Base-by-base conservation (phyloP, 1,140 invertebrate species). In the Megalopta genalis region DNA sequence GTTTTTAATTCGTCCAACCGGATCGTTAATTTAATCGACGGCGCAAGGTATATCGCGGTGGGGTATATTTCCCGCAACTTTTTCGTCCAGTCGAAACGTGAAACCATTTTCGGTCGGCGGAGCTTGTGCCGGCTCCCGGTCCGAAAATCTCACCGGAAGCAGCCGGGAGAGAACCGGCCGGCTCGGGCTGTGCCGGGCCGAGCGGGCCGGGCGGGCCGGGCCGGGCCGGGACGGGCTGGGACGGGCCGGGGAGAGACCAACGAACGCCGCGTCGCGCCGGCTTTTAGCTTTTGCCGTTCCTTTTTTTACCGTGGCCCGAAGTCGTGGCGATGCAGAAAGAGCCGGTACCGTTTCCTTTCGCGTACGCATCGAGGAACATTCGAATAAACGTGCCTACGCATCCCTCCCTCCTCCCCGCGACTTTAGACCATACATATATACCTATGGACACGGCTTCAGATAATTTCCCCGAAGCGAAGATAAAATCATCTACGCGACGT, bases 361-460 rank as follows among this genome's bases (percentile, higher is more conserved):
- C 70, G 70, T 66, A 59, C 63, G 62, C 71, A 74, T 63, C 59
- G 42, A 18, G 52, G 37, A 52, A 54, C 77, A 62, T 65, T 74
- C 77, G 77, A 66, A 79, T 79, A 66, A 74, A 74, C 77, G 77
- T 79, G 63, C 62, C 63, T 67, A 74, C 70, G 77, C 77, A 25
- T 73, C 37, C 62, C 54, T 62, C 60, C 68, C 54, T 18, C 25
- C 16, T 4, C 21, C 14, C 6, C 4, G 4, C 60, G 6, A 18
- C 32, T 7, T n/a, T 21, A 32, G 32, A 32, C 4, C 32, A 32
- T 4, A 32, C 32, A 4, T n/a, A n/a, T n/a, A 32, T 32, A 32
- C 32, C 32, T 32, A 4, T 32, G 4, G 32, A 32, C 32, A 32
- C 4, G 32, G 4, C 4, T 32, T 32, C 32, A 32, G 32, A 32